Evolutionary conservation across 2,113 vertebrate genomes (phyloP).

Genomic region (Sander lucioperca): DNA sequence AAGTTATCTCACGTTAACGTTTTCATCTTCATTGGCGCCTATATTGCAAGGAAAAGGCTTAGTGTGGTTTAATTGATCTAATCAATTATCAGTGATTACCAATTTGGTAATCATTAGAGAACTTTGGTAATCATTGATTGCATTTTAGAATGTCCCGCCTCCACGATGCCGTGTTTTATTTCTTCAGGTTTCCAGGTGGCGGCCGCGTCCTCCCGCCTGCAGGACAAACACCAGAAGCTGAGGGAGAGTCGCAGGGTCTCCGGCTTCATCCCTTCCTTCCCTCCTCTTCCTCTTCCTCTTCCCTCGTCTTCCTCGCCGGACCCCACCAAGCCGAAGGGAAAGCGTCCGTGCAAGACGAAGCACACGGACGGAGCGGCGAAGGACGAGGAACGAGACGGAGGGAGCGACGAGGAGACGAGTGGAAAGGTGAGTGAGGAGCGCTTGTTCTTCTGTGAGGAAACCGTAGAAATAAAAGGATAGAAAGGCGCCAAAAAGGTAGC

Average conservation of each 20-base stretch:
- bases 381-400: conserved; percentile 78
- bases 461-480: too few species aligned
- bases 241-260: conserved; percentile 89
- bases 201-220: conserved; percentile 80
- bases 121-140: too few species aligned
- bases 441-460: background rate
- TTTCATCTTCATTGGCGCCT: too few species aligned
- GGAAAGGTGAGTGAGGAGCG: conserved; percentile 38
- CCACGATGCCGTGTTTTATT: too few species aligned
- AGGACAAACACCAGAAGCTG: conserved; percentile 91
- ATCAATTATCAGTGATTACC: too few species aligned
- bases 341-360: conserved; percentile 94
- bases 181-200: too few species aligned
- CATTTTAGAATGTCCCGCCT: too few species aligned
- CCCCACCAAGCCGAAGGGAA: conserved; percentile 92
- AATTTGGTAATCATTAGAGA: too few species aligned
- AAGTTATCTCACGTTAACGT: too few species aligned
- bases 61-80: too few species aligned
- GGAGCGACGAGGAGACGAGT: background rate
- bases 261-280: conserved; percentile 71
- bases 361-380: conserved; percentile 85
- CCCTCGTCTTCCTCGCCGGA: conserved; percentile 73
- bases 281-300: conserved; percentile 7
- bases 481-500: too few species aligned
- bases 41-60: too few species aligned